Evolutionary conservation across 2,797 vertebrate genomes (phyloP), one percentile per base, ranked within the genome.

Genomic region (Orestias chungarensis): DNA sequence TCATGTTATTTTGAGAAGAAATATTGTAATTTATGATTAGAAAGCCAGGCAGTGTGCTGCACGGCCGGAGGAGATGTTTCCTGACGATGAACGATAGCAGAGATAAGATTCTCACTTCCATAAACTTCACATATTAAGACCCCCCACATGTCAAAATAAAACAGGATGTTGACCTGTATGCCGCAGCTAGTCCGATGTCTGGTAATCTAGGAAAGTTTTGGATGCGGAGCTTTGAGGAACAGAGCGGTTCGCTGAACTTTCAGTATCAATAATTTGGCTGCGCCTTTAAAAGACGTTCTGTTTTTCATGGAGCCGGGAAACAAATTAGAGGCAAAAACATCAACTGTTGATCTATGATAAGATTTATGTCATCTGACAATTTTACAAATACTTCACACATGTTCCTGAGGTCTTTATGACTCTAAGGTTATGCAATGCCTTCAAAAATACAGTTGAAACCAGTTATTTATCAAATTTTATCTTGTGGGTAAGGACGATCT

Each of bases 121-220:
- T 72, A 75, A 83, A 70, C 71, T 47, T 50, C 20, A 61, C 1
- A 38, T 66, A 46, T 70, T 54, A 0, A 7, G 27, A n/a, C 31
- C 31, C 15, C 31, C 15, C 17, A 38, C 42, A 23, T 35, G 78
- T 82, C 75, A 86, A 70, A 78, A 73, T 71, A 87, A 86, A 89
- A 90, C 76, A 46, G 80, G 75, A 90, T 82, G 81, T 84, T 25
- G 3, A 3, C 3, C 64, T 27, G 29, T 55, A 1, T 59, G 17
- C 2, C 25, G 0, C 31, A 35, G 33, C 20, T 7, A 62, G 29
- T 78, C 65, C 57, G 15, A 33, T 47, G 42, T 89, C 86, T 90
- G 38, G 88, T 92, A 89, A 93, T 93, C 90, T 91, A 91, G 90
- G 89, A 92, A 91, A 86, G 76, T 93, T 93, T 89, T 76, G 69